A percentile compares a stretch with the other conserved stretches of the same genome.
Conservation (phyloP, 2,888 invertebrate genomes). For the Dicycla oo region DNA sequence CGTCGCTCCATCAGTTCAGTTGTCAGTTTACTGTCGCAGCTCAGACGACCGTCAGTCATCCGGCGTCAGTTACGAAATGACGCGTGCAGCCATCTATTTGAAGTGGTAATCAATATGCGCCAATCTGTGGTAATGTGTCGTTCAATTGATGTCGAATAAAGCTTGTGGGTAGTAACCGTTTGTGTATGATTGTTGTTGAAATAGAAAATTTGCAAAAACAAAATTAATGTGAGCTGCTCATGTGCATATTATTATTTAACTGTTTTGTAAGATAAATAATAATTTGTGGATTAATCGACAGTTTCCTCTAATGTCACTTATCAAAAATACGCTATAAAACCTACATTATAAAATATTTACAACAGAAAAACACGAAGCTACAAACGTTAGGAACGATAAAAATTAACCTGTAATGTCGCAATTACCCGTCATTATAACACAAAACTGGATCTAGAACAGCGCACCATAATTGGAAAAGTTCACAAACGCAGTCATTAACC, state of each 20-base stretch:
- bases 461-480: slow-evolving; percentile 63
- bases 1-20: slow-evolving; percentile 59
- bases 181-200: background rate
- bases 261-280: background rate
- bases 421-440: slow-evolving; percentile 63
- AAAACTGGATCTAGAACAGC: slow-evolving; percentile 62
- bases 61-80: slow-evolving; percentile 56
- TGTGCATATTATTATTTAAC: background rate
- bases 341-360: slow-evolving; percentile 20
- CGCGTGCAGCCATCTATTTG: slow-evolving; percentile 50
- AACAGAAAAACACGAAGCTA: slow-evolving; percentile 28
- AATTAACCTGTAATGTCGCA: slow-evolving; percentile 59
- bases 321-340: background rate
- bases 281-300: background rate
- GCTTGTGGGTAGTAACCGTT: slow-evolving; percentile 3
- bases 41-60: slow-evolving; percentile 57
- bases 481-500: slow-evolving; percentile 63
- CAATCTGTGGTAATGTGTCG: slow-evolving; percentile 39
- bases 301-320: background rate
- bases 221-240: background rate
- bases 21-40: slow-evolving; percentile 59
- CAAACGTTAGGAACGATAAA: slow-evolving; percentile 53
- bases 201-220: no score
- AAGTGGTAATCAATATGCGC: slow-evolving; percentile 59
- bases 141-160: slow-evolving; percentile 24